Evolutionary conservation across 2,797 vertebrate species (phyloP), one percentile per base, ranked within the genome.

Genomic region (Nyctalus aviator): DNA sequence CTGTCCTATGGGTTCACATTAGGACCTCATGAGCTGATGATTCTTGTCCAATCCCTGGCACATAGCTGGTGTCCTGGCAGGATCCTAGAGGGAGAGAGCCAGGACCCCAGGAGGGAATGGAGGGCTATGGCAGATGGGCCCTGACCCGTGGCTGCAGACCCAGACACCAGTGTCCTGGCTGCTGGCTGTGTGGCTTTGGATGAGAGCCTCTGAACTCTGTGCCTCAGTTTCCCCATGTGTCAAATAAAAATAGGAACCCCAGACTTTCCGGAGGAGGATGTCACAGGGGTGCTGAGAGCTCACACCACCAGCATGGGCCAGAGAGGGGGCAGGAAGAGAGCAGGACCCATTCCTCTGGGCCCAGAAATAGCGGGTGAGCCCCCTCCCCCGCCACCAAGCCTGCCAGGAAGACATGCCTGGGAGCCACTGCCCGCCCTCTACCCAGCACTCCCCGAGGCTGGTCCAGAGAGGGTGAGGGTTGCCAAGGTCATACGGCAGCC

Each of bases 401-500:
- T 84, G 27, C 35, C 53, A 62, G 66, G 66, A 81, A 88, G 64
- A 50, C 10, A 66, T 0, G 6, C 14, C 41, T 15, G 32, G 15
- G 27, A 76, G n/a, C 48, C 64, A 15, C 64, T 59, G 46, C 46
- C 62, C 75, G 66, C 59, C 46, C 55, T 64, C 8, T 0, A 2
- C 2, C 27, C 18, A 27, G 77, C 37, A 62, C 21, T 89, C 41
- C 55, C 50, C 72, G 93, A 75, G 89, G 46, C 35, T 88, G 62
- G 48, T 30, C 23, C 68, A 69, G 82, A 96, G 71, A 91, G 37
- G 44, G 17, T 20, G 32, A 71, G 71, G 44, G 21, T 48, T 53
- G 50, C n/a, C 90, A 94, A 95, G 93, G 94, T 66, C 96, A 85
- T 8, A 21, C n/a, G 37, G 57, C 30, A 85, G 86, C 53, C 69